Evolutionary conservation across 2,797 vertebrate genomes (phyloP), one percentile per base, ranked within the genome.

Genomic region (Aplochiton taeniatus): DNA sequence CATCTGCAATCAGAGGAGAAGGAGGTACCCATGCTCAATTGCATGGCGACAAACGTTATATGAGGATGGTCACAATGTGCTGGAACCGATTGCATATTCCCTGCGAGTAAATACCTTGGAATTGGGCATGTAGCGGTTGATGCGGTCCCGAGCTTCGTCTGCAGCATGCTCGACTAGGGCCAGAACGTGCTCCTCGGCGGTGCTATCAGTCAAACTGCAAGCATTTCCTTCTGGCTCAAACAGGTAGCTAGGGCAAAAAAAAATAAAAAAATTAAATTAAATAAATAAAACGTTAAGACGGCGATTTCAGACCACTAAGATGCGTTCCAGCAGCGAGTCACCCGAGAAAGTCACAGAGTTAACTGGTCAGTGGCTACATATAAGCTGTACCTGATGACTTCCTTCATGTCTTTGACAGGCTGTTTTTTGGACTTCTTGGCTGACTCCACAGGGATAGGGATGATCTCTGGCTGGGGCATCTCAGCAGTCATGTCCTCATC

Each of bases 171-270:
- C 98, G 73, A 97, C 98, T 47, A 99, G 90, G 0, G 96, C 97
- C 76, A 98, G 83, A 64, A 99, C 97, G 0, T 98, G 97, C 73
- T 99, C 98, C 85, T 99, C 98, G 0, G 96, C 96, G 0, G 98
- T 99, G 77, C 96, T 98, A 90, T 99, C 98, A 0, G 98, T 98
- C 84, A 95, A 80, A 82, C 98, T 99, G 89, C 97, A 99, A 0
- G 98, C 97, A 0, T 94, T 99, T 13, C 96, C 97, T 82, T 99
- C 97, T 0, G 93, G 95, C 85, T 99, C 98, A 86, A 93, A 98
- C 75, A 97, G 87, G 78, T 96, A 96, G 85, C 97, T 98, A 78
- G 51, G 57, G 69, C 0, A 13, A 64, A 19, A 79, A 11, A 68
- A 46, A 17, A 7, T n/a, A n/a, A n/a, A n/a, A n/a, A n/a, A 56